phyloP scores from a whole-genome alignment of 2,888 invertebrate genomes.

The Microplitis deprimator region DNA sequence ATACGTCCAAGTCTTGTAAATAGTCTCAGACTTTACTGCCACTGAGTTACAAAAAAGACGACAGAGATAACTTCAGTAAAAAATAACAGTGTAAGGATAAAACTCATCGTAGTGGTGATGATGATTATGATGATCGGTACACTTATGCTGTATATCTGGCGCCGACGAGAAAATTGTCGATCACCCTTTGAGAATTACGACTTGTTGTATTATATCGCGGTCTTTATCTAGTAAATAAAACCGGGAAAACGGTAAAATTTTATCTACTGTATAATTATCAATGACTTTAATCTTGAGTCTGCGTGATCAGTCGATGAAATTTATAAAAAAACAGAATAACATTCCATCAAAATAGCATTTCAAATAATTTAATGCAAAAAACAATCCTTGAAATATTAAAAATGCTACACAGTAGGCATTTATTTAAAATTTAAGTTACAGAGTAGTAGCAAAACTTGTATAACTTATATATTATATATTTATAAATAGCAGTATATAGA shows the following conservation, averaged over 20 bases:
- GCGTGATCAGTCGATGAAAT: neutral
- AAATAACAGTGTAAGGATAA: neutral
- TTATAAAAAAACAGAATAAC: neutral
- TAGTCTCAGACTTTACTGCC: neutral
- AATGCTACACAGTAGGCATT: neutral
- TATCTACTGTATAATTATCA: conserved; percentile 26
- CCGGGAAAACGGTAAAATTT: conserved; percentile 11
- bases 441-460: neutral
- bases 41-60: neutral
- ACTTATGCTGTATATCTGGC: neutral
- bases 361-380: neutral
- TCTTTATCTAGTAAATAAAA: conserved; percentile 17
- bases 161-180: conserved; percentile 32
- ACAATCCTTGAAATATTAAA: neutral
- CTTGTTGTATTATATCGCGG: neutral
- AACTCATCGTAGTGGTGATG: neutral
- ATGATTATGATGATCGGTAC: neutral
- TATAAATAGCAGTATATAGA: neutral
- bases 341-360: conserved; percentile 10
- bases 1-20: neutral
- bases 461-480: neutral
- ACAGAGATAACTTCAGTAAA: neutral
- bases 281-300: neutral
- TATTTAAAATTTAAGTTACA: too few relatives aligned
- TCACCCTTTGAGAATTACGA: conserved; percentile 29